Base-by-base conservation (phyloP, 92 coral and sea anemone species). In the Epizoanthus ramosus region DNA sequence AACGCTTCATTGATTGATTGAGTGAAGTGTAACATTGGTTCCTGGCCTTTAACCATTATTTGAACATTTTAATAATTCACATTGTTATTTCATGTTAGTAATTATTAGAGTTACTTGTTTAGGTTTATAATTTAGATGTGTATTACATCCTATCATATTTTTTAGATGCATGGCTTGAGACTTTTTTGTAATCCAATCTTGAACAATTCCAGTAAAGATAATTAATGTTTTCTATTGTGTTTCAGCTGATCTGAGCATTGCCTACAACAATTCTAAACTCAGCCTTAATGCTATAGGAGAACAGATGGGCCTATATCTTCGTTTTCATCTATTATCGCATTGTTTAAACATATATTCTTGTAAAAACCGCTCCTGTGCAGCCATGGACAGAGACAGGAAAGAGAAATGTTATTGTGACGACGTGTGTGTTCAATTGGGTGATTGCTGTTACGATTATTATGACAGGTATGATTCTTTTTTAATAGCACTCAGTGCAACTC, bases 221-320 rank as follows among this genome's bases (percentile, higher is more conserved):
- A 28, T 28, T 28, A 28, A 28, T 28, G 31, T 28, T 28, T 28
- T 28, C 2, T 28, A 28, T 28, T 28, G 31, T 28, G 31, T 22
- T 65, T 24, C 70, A 65, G 70, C 70, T 17, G 70, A 65, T 25
- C 15, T 65, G 70, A 18, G 37, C 8, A 65, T 65, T 22, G 28
- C 5, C 15, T 65, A 65, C 70, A 65, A 24, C 14, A 65, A 22
- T 28, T 65, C 18, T 65, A 65, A 23, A 6, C 28, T 65, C 43
- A 65, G 70, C 28, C 39, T 65, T 17, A 65, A 23, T 2, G 15
- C 6, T 6, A 23, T 28, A 14, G 70, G 70, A 9, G 22, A 23
- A 24, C 39, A 17, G 37, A 33, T 65, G 10, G 43, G 39, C 70
- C 5, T 65, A 17, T n/a, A 58, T 17, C 4, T 15, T 39, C 70